Percentiles rank a stretch among this genome's conserved stretches.
Conservation (phyloP, 2,797 vertebrate genomes). For the Scyliorhinus canicula region DNA sequence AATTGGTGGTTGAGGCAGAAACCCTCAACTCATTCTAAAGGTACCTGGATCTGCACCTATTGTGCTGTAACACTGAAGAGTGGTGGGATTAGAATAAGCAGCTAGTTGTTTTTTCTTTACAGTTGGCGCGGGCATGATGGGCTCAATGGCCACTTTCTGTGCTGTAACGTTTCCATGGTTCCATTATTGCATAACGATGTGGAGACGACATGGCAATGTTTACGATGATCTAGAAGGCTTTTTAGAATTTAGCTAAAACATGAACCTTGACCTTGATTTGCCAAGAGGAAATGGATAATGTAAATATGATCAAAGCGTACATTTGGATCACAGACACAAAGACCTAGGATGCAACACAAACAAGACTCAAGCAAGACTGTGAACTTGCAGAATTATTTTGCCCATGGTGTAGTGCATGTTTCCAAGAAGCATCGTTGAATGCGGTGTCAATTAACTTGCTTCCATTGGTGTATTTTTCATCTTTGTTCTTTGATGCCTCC, state of each 20-base stretch:
- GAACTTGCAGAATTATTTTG: neutral
- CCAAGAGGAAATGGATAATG: neutral
- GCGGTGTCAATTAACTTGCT: neutral
- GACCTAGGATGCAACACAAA: neutral
- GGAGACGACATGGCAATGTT: neutral
- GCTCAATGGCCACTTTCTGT: too few relatives aligned
- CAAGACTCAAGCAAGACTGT: neutral
- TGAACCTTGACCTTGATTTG: neutral
- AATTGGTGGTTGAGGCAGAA: too few relatives aligned
- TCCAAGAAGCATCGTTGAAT: neutral
- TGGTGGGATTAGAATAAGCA: too few relatives aligned
- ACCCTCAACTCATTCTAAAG: too few relatives aligned
- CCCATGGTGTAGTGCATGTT: too few relatives aligned
- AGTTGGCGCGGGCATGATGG: too few relatives aligned
- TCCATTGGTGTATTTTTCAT: neutral
- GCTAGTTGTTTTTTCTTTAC: too few relatives aligned
- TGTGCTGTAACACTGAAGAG: too few relatives aligned
- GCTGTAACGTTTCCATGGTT: too few relatives aligned
- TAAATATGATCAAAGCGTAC: neutral
- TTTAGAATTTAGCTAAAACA: neutral
- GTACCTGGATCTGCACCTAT: too few relatives aligned
- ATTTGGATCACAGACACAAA: neutral
- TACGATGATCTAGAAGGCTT: neutral
- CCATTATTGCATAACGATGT: neutral
- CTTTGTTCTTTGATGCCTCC: neutral